Percentiles rank a stretch among this genome's conserved stretches.
These are phyloP conservation scores for Edolisoma coerulescens DNA, from an alignment of 2,113 vertebrate species.

Conservation along the genomic window DNA sequence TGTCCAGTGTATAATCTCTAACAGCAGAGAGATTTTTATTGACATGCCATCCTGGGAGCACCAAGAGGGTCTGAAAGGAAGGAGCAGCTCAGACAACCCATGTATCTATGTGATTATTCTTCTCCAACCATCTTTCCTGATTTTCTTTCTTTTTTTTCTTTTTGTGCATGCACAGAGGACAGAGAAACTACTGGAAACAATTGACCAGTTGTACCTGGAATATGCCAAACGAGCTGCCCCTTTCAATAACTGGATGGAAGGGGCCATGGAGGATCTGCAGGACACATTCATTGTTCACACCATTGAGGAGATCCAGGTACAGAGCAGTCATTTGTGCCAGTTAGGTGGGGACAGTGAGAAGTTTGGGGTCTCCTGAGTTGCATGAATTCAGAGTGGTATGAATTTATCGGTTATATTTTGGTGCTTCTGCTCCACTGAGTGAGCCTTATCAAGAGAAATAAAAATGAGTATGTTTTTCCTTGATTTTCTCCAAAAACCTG, in stretches of 20 bases:
- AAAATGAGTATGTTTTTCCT: not conserved
- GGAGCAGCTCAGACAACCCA: not conserved
- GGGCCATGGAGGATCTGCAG: constrained; percentile 98
- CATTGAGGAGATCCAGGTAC: constrained; percentile 97
- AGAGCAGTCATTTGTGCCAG: not conserved
- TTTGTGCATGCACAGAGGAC: constrained; percentile 78
- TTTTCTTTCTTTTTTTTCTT: not conserved
- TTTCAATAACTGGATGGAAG: constrained; percentile 99
- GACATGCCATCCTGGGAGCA: not conserved
- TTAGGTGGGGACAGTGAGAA: not conserved
- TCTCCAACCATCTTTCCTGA: not conserved
- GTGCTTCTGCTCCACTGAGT: not conserved
- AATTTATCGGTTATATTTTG: not conserved
- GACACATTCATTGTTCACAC: constrained; percentile 98
- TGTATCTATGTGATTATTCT: not conserved
- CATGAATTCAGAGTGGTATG: not conserved
- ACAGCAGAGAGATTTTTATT: not conserved
- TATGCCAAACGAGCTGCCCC: constrained; percentile 97
- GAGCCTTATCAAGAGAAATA: not conserved
- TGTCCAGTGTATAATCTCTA: not conserved
- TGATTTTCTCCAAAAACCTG: not conserved
- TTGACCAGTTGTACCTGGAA: constrained; percentile 96
- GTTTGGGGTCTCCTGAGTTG: not conserved
- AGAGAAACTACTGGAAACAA: constrained; percentile 95
- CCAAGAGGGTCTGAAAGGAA: not conserved